Percentiles rank a stretch among this genome's conserved stretches.
phyloP scores from a whole-genome alignment of 2,113 vertebrate species.

The Anseranas semipalmata region DNA sequence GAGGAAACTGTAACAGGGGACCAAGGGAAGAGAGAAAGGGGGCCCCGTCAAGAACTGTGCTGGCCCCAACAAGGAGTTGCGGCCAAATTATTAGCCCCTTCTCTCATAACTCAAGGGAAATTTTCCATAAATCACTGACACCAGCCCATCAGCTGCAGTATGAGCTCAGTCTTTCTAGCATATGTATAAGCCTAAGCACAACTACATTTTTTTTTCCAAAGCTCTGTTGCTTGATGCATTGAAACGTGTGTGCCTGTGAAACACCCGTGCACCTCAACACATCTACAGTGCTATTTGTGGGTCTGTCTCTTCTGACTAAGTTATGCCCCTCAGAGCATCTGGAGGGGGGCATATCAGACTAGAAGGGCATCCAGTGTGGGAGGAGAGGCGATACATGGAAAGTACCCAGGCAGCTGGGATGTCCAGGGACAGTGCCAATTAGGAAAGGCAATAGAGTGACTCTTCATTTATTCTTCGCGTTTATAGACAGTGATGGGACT shows the following conservation, averaged over 20 bases:
- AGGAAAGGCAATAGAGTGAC: not conserved
- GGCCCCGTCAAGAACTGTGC: not conserved
- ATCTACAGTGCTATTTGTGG: not conserved
- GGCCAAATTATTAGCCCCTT: not conserved
- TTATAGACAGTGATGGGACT: not conserved
- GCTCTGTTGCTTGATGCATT: not conserved
- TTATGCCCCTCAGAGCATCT: not conserved
- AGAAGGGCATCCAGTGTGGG: not conserved
- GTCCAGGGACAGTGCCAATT: not conserved
- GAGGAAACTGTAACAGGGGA: not conserved
- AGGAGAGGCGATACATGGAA: not conserved
- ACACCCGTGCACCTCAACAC: not conserved
- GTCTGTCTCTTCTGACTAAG: not conserved
- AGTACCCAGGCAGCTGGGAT: rapidly evolving
- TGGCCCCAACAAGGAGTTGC: not conserved
- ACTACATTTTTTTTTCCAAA: not conserved
- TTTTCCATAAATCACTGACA: not conserved
- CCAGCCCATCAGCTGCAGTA: not conserved
- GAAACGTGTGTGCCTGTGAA: not conserved
- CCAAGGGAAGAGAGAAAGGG: not conserved
- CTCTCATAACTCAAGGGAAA: not conserved
- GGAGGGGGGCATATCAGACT: not conserved
- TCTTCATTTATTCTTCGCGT: not conserved
- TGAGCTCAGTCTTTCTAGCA: not conserved
- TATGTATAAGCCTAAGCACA: not conserved